phyloP scores from a whole-genome alignment of 2,888 invertebrate species.

The Oxytorus armatus region DNA sequence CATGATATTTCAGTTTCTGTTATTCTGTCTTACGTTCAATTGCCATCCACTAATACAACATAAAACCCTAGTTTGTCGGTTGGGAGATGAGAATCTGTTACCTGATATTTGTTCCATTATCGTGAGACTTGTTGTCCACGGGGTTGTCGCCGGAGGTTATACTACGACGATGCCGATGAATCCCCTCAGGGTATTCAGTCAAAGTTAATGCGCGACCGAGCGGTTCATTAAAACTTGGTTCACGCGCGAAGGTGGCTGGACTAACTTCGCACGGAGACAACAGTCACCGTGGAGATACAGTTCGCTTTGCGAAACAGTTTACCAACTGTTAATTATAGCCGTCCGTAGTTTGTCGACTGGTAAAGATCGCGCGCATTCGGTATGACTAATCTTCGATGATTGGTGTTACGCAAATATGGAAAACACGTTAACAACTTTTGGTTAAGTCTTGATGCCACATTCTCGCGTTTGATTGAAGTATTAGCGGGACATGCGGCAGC shows the following conservation, averaged over 20 bases:
- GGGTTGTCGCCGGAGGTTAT: too few relatives aligned
- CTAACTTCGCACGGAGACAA: constrained; percentile 65
- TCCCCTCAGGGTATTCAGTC: constrained; percentile 42
- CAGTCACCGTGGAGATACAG: constrained; percentile 64
- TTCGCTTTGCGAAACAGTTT: constrained; percentile 65
- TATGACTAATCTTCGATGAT: not conserved
- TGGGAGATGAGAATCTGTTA: too few relatives aligned
- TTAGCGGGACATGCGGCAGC: too few relatives aligned
- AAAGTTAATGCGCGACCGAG: constrained; percentile 66
- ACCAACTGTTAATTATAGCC: constrained; percentile 70
- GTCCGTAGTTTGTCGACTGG: not conserved
- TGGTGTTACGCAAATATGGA: not conserved
- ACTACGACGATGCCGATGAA: constrained; percentile 26
- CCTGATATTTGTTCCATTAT: constrained; percentile 28
- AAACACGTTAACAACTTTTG: not conserved
- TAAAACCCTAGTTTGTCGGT: too few relatives aligned
- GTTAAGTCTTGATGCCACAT: too few relatives aligned
- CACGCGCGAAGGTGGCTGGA: constrained; percentile 33
- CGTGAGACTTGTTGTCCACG: constrained; percentile 22
- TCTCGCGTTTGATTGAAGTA: too few relatives aligned
- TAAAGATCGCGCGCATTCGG: constrained; percentile 10
- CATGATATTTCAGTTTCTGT: too few relatives aligned
- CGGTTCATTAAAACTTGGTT: constrained; percentile 70
- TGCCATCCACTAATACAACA: too few relatives aligned
- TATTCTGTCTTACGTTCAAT: too few relatives aligned